Evolutionary conservation across 2,888 invertebrate genomes (phyloP), one percentile per base, ranked within the genome.

Genomic region (Branchipolynoe longqiensis): DNA sequence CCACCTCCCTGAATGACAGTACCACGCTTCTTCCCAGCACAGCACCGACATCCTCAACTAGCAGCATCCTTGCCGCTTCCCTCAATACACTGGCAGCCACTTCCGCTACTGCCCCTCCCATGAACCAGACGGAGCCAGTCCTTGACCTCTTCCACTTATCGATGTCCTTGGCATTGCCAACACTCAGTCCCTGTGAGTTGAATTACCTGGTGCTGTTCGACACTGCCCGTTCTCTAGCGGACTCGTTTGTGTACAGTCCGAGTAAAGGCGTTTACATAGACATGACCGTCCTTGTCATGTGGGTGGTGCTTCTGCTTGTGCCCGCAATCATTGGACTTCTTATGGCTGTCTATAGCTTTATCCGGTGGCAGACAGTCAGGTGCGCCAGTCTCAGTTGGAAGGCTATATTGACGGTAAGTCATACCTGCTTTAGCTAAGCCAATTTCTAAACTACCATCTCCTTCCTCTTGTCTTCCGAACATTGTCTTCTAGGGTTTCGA

Each of bases 321-420:
- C 48, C 78, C 12, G n/a, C 41, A 12, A 25, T 48, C 2, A 25
- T 78, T 1, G 78, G 78, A 1, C 12, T 78, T 12, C 28, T 78
- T 14, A 54, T 14, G 1, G 78, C 28, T 28, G 8, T 78, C 1
- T 78, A 48, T 33, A 28, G 12, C 25, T 48, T 48, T 28, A 2
- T 78, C 3, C 18, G 78, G 4, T 78, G 78, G 78, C 28, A 78
- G 54, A 54, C 28, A 31, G 31, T 78, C 4, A 25, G 78, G 18
- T 3, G 78, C 18, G 48, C 78, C 3, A 41, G 28, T 1, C 78
- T 78, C 3, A 78, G 48, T 33, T 78, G 78, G 48, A 78, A n/a
- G 28, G 25, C 78, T 48, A 18, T 78, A 25, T 25, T 48, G n/a
- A 28, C 22, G 78, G 78, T 78, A 78, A 78, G 78, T 12, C 8